phyloP scores from a whole-genome alignment of 1,140 invertebrate species.

The Hermatobates lingyangjiaoensis region DNA sequence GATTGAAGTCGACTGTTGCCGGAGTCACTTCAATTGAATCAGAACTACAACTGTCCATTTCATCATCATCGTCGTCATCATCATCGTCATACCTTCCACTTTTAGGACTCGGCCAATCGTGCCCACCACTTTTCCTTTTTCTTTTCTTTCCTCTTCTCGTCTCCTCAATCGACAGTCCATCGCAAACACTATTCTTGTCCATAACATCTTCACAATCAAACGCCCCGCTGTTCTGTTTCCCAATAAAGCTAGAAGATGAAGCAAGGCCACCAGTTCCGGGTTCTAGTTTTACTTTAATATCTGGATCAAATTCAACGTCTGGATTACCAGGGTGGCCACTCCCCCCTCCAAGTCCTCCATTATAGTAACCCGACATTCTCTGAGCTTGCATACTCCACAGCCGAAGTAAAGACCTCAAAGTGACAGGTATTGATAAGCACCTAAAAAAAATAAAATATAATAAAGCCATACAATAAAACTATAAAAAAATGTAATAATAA shows the following conservation, averaged over 20 bases:
- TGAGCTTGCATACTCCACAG: conserved; percentile 9
- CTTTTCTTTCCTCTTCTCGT: conserved; percentile 27
- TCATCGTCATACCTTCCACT: background rate
- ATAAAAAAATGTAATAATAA: no score
- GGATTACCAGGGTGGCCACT: conserved; percentile 22
- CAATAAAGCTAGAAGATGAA: background rate
- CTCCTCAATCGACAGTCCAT: background rate
- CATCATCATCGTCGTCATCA: conserved; percentile 5
- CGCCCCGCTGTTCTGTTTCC: background rate
- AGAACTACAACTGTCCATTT: conserved; percentile 40
- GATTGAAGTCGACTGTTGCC: conserved; percentile 34
- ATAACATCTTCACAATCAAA: background rate
- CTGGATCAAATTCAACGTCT: conserved; percentile 15
- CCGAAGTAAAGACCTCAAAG: conserved; percentile 50
- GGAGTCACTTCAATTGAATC: conserved; percentile 37
- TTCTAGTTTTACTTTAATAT: conserved; percentile 33
- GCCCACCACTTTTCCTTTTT: conserved; percentile 28
- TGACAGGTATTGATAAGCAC: conserved; percentile 78
- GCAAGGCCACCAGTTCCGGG: conserved; percentile 21
- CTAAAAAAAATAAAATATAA: conserved; percentile 24
- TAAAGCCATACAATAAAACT: no score
- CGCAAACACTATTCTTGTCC: background rate
- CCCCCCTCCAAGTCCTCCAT: conserved; percentile 11
- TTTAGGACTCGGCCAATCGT: conserved; percentile 20
- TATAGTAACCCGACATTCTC: conserved; percentile 2